Evolutionary conservation across 2,888 invertebrate genomes (phyloP).

Genomic region (Phasia obesa): DNA sequence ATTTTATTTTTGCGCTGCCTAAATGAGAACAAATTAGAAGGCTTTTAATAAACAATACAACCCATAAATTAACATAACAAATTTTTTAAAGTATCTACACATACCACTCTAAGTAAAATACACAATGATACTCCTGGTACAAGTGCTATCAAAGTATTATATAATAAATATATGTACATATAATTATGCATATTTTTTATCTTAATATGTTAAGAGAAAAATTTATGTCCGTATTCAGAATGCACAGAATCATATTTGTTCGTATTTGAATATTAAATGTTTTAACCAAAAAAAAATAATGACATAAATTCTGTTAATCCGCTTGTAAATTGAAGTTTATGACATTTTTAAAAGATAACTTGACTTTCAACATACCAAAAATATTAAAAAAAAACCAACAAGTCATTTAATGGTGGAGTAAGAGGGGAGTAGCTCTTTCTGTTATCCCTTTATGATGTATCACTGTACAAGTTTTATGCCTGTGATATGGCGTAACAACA

Average conservation of each 20-base stretch:
- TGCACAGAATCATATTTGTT: background rate
- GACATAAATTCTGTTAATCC: conserved; percentile 64
- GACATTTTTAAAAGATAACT: conserved; percentile 55
- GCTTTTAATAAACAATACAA: too few relatives aligned
- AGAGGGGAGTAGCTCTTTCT: too few relatives aligned
- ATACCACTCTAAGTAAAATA: too few relatives aligned
- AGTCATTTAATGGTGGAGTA: background rate
- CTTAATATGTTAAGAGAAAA: background rate
- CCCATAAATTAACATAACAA: too few relatives aligned
- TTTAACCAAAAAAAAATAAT: conserved; percentile 45
- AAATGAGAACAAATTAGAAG: too few relatives aligned
- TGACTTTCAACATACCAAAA: conserved; percentile 31
- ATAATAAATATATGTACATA: background rate
- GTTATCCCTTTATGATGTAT: background rate
- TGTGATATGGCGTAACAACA: background rate
- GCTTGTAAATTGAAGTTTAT: conserved; percentile 65
- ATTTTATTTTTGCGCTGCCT: too few relatives aligned
- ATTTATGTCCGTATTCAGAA: background rate
- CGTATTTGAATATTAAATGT: conserved; percentile 43
- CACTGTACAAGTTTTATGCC: background rate
- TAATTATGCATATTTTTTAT: background rate
- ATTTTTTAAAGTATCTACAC: too few relatives aligned
- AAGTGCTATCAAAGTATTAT: background rate
- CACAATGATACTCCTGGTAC: background rate
- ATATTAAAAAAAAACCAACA: background rate